These are phyloP conservation scores for Thecocarcelia acutangulata DNA, from an alignment of 2,888 invertebrate genomes.

Conservation along the genomic window DNA sequence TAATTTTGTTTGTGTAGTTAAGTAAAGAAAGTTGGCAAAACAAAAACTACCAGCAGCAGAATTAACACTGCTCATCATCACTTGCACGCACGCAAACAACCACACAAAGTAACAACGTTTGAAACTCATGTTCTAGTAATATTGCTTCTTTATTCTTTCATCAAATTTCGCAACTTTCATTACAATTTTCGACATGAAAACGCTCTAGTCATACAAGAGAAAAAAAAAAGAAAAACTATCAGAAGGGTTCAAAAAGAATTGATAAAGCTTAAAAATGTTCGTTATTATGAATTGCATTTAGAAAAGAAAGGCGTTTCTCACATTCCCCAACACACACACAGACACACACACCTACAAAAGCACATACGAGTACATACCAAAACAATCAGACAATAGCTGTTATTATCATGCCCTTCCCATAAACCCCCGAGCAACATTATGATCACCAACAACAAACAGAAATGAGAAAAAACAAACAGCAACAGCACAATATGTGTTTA, in stretches of 20 bases:
- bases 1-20: no score
- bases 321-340: background rate
- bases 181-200: slow-evolving; percentile 7
- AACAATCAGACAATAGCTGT: background rate
- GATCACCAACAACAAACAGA: slow-evolving; percentile 10
- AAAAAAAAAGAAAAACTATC: background rate
- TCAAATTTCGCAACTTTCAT: slow-evolving; percentile 28
- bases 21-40: no score
- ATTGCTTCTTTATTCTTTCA: slow-evolving; percentile 6
- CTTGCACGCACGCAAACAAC: background rate
- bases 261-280: slow-evolving; percentile 20
- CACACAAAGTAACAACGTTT: slow-evolving; percentile 2
- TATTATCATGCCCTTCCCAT: background rate
- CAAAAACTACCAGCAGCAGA: no score
- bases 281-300: slow-evolving; percentile 56
- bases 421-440: slow-evolving; percentile 19
- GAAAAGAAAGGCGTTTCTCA: slow-evolving; percentile 53
- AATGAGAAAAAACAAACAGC: background rate
- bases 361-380: background rate
- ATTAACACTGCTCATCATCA: background rate
- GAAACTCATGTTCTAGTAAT: background rate
- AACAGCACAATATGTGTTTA: background rate
- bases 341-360: background rate
- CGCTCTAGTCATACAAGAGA: background rate
- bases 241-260: background rate